These are phyloP conservation scores for Cepphus grylle DNA, from an alignment of 2,113 vertebrate species.

Conservation along the genomic window DNA sequence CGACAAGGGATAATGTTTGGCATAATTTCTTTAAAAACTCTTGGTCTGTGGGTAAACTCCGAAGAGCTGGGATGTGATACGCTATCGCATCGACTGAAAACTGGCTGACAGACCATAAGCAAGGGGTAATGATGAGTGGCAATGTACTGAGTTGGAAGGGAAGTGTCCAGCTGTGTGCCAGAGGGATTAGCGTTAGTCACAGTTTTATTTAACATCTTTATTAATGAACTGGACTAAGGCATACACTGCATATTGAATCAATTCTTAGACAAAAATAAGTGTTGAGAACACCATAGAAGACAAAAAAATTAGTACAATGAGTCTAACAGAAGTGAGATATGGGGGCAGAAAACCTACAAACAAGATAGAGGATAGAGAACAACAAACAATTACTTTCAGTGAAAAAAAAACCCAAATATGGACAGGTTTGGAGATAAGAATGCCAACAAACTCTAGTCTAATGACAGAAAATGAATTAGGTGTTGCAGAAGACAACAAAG, in stretches of 20 bases:
- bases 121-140: slow-evolving; percentile 30
- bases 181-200: slow-evolving; percentile 55
- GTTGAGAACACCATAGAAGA: background rate
- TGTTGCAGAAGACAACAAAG: background rate
- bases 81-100: background rate
- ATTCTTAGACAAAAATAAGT: background rate
- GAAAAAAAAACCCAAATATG: background rate
- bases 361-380: background rate
- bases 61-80: background rate
- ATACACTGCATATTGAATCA: background rate
- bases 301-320: background rate
- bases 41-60: background rate
- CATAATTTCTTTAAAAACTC: background rate
- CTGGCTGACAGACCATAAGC: background rate
- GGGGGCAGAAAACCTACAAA: background rate
- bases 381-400: background rate
- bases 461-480: background rate
- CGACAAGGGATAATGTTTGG: background rate
- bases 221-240: slow-evolving; percentile 34
- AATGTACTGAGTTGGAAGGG: slow-evolving; percentile 12
- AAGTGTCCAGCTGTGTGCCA: slow-evolving; percentile 62
- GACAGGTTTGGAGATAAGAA: background rate
- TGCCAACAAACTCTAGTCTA: background rate
- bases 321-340: background rate
- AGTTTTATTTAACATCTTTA: slow-evolving; percentile 66